phyloP scores from a whole-genome alignment of 2,113 vertebrate genomes.

The Rynchops niger region DNA sequence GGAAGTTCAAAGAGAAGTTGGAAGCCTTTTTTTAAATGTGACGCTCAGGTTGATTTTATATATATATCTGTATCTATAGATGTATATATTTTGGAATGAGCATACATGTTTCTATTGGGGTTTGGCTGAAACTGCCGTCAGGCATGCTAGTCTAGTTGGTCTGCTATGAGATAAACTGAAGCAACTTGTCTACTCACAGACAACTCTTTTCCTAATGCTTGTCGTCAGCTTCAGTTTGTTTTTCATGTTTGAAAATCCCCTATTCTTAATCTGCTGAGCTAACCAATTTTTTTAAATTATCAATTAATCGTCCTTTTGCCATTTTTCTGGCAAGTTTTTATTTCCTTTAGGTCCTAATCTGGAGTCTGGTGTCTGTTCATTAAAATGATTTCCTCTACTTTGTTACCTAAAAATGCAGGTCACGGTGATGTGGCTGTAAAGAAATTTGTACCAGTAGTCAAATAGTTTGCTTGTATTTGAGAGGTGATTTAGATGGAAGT shows the following conservation, averaged over 20 bases:
- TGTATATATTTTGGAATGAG: neutral
- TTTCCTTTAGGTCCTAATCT: neutral
- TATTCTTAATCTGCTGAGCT: neutral
- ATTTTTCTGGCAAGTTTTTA: neutral
- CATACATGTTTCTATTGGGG: fast-evolving
- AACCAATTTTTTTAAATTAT: neutral
- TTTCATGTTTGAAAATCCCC: neutral
- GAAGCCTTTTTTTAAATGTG: neutral
- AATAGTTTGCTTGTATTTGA: neutral
- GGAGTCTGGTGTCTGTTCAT: neutral
- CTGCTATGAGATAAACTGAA: neutral
- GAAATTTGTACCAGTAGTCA: neutral
- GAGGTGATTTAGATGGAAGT: neutral
- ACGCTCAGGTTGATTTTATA: neutral
- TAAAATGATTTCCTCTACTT: neutral
- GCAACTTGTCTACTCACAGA: neutral
- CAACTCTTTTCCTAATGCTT: neutral
- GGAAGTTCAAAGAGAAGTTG: neutral
- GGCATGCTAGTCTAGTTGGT: neutral
- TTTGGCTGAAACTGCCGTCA: neutral
- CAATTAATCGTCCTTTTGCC: neutral
- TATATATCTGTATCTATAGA: neutral
- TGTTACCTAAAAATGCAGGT: neutral
- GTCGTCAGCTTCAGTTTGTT: neutral
- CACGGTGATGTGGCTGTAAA: neutral